A percentile compares a stretch with the other conserved stretches of the same genome.
These are phyloP conservation scores for Dryobotodes eremita DNA, from an alignment of 2,888 invertebrate genomes.

Conservation along the genomic window DNA sequence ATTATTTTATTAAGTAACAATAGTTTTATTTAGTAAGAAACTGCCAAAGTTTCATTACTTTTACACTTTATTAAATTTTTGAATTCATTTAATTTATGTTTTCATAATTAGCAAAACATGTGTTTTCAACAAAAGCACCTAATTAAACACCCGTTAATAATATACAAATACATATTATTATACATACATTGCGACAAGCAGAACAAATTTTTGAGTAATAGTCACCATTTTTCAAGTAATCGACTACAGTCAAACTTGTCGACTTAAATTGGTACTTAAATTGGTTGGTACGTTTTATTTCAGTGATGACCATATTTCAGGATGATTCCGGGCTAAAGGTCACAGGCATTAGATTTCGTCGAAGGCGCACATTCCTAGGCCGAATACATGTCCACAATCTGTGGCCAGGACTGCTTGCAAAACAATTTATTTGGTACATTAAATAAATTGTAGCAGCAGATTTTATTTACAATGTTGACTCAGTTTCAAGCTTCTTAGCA, in stretches of 20 bases:
- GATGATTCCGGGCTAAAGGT: not conserved
- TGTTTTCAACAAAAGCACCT: constrained; percentile 48
- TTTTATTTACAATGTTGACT: no score
- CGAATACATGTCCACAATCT: not conserved
- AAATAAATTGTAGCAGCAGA: not conserved
- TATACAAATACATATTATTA: constrained; percentile 29
- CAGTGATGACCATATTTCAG: not conserved
- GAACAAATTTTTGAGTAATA: not conserved
- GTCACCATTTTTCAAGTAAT: constrained; percentile 9
- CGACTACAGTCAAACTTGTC: constrained; percentile 22
- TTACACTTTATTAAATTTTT: constrained; percentile 13
- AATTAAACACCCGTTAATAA: constrained; percentile 8
- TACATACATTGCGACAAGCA: constrained; percentile 33
- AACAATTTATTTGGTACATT: constrained; percentile 4
- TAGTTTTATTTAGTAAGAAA: constrained; percentile 24
- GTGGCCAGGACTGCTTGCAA: not conserved
- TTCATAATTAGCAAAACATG: constrained; percentile 17
- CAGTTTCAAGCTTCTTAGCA: not conserved
- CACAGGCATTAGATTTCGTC: not conserved
- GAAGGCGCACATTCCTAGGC: not conserved
- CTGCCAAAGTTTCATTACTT: not conserved
- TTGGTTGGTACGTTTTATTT: not conserved
- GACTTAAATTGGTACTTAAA: constrained; percentile 22
- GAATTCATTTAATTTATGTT: not conserved
- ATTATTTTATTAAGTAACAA: constrained; percentile 46